Percentiles rank a stretch among this genome's conserved stretches.
Conservation (phyloP, 2,113 vertebrate species). For the Psilopsiagon aymara region DNA sequence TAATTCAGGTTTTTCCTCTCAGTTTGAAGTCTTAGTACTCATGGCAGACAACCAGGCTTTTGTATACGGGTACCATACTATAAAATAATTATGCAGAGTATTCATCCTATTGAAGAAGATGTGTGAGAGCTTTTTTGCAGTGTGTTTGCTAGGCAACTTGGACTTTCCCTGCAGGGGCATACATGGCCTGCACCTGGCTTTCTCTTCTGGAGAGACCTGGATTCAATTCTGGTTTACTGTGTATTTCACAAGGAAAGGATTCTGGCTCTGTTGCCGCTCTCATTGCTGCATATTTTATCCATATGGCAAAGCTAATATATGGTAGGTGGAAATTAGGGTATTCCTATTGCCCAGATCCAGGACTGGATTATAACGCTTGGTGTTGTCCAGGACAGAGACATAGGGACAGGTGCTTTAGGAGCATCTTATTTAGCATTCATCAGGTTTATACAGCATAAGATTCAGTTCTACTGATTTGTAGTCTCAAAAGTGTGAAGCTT, state of each 20-base stretch:
- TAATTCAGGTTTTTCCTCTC: background rate
- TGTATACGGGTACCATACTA: background rate
- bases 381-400: background rate
- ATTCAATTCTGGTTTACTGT: background rate
- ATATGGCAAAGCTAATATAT: conserved; percentile 34
- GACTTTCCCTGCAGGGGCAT: background rate
- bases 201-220: background rate
- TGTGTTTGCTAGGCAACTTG: background rate
- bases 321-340: conserved; percentile 16
- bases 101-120: background rate
- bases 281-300: conserved; percentile 21
- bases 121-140: background rate
- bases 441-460: background rate
- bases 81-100: conserved; percentile 2
- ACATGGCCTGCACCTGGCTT: background rate
- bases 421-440: background rate
- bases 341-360: background rate
- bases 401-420: background rate
- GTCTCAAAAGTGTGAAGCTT: background rate
- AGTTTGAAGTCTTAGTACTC: background rate
- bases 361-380: background rate
- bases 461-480: background rate
- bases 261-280: background rate
- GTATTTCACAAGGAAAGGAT: background rate
- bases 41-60: background rate